Conservation (phyloP, 2,888 invertebrate species). For the Agrypnus murinus region DNA sequence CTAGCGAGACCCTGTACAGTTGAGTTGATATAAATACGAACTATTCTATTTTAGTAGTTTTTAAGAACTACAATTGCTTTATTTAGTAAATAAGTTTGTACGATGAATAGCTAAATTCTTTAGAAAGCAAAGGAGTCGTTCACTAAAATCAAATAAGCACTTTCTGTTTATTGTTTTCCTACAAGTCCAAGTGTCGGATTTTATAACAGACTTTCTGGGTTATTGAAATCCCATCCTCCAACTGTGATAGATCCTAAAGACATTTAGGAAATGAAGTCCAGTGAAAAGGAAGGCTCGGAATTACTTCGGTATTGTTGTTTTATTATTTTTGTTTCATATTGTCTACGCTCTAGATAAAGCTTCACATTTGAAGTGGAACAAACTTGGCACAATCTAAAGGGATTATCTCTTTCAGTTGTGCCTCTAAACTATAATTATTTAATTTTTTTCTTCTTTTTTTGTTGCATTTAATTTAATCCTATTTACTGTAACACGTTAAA, state of each 20-base stretch:
- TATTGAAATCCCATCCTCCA: slow-evolving; percentile 29
- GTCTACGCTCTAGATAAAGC: slow-evolving; percentile 34
- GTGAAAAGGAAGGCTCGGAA: slow-evolving; percentile 25
- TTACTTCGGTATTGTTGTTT: slow-evolving; percentile 38
- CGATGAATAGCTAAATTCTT: no score
- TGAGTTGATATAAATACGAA: no score
- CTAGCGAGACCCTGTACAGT: no score
- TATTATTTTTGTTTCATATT: slow-evolving; percentile 48
- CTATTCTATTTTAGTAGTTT: no score
- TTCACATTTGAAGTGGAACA: slow-evolving; percentile 36
- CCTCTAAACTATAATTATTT: slow-evolving; percentile 34
- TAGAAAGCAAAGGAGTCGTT: no score
- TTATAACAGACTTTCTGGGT: slow-evolving; percentile 7
- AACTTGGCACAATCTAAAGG: slow-evolving; percentile 44
- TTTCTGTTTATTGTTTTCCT: neutral
- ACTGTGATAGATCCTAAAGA: slow-evolving; percentile 41
- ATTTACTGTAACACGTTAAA: slow-evolving; percentile 17
- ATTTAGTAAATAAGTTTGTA: no score
- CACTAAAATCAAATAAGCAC: no score
- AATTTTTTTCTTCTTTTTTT: slow-evolving; percentile 17
- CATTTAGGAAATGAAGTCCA: slow-evolving; percentile 47
- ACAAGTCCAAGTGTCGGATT: slow-evolving; percentile 13
- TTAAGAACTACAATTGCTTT: no score
- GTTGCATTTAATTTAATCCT: slow-evolving; percentile 41
- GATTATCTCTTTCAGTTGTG: slow-evolving; percentile 41